phyloP scores from a whole-genome alignment of 2,888 invertebrate genomes.

The Drosophila quinaria region DNA sequence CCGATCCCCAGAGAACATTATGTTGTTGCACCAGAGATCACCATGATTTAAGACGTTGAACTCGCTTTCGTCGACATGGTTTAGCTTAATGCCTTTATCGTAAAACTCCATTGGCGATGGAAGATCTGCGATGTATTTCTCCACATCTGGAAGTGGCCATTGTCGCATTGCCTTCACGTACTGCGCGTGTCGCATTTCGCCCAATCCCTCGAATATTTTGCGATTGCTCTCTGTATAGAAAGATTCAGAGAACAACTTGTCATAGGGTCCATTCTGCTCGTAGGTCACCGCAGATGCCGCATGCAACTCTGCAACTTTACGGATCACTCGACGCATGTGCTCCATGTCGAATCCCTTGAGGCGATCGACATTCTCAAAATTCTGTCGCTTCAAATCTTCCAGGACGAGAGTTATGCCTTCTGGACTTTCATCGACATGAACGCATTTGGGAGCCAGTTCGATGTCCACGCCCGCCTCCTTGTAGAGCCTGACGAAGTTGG shows the following conservation, averaged over 20 bases:
- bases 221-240: slow-evolving; percentile 57
- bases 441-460: slow-evolving; percentile 72
- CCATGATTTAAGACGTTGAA: slow-evolving; percentile 83
- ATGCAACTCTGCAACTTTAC: slow-evolving; percentile 80
- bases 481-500: slow-evolving; percentile 72
- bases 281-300: slow-evolving; percentile 77
- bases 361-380: slow-evolving; percentile 76
- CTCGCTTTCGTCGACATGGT: slow-evolving; percentile 55
- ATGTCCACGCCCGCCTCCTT: slow-evolving; percentile 67
- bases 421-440: slow-evolving; percentile 61
- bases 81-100: slow-evolving; percentile 42
- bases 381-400: slow-evolving; percentile 72
- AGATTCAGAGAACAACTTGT: slow-evolving; percentile 31
- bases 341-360: slow-evolving; percentile 76
- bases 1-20: slow-evolving; percentile 76
- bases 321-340: slow-evolving; percentile 71
- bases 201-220: slow-evolving; percentile 31
- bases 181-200: slow-evolving; percentile 21
- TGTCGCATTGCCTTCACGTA: slow-evolving; percentile 55
- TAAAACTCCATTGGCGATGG: slow-evolving; percentile 43
- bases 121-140: slow-evolving; percentile 54
- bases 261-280: slow-evolving; percentile 68
- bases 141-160: slow-evolving; percentile 67
- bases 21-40: slow-evolving; percentile 82
- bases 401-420: slow-evolving; percentile 71